Evolutionary conservation across 2,797 vertebrate genomes (phyloP).

Genomic region (Rhabdomys pumilio): DNA sequence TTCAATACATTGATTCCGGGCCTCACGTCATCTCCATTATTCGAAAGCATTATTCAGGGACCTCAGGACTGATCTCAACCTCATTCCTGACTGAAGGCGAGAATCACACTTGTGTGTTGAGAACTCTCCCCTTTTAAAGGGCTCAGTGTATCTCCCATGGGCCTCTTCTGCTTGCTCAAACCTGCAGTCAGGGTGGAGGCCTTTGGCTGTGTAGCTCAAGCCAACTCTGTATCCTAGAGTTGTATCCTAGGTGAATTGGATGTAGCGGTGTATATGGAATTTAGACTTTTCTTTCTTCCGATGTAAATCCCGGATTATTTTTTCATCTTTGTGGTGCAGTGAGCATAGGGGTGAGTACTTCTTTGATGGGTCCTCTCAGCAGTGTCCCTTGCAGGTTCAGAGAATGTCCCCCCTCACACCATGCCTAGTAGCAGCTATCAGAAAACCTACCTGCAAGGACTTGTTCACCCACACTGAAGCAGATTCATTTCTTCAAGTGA

Average conservation of each 20-base stretch:
- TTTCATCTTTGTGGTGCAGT: not conserved
- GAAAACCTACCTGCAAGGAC: not conserved
- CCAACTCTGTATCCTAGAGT: not conserved
- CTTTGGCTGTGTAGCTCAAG: not conserved
- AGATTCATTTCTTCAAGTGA: conserved; percentile 51
- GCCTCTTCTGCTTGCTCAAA: not conserved
- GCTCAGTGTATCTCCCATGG: rapidly evolving
- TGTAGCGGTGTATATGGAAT: not conserved
- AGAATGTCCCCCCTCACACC: not conserved
- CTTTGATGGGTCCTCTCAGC: not conserved
- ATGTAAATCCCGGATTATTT: not conserved
- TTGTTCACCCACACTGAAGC: not conserved
- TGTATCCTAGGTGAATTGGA: not conserved
- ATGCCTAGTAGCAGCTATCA: not conserved
- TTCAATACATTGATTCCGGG: not conserved
- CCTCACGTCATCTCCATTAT: not conserved
- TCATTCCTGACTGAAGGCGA: not conserved
- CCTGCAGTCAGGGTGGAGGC: not conserved
- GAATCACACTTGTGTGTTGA: not conserved
- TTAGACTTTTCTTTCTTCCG: not conserved
- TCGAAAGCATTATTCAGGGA: not conserved
- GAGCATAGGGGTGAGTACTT: not conserved
- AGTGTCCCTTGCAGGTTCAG: not conserved
- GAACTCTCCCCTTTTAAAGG: rapidly evolving
- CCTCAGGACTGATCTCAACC: not conserved